Percentiles rank a stretch among this genome's conserved stretches.
These are phyloP conservation scores for Dryobotodes eremita DNA, from an alignment of 2,888 invertebrate genomes.

Conservation along the genomic window DNA sequence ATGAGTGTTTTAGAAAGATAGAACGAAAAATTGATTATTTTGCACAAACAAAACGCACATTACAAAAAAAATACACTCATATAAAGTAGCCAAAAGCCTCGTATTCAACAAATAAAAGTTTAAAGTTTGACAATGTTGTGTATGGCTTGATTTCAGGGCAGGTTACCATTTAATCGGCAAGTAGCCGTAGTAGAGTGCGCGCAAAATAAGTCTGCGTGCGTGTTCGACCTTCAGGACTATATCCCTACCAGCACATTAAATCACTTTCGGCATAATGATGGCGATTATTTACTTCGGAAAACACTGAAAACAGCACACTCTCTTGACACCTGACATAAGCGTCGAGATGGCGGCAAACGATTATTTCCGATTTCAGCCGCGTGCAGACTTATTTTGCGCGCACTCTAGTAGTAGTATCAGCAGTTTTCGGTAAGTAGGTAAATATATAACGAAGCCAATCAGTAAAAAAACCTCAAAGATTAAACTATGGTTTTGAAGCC, in stretches of 20 bases:
- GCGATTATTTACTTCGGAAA: no score
- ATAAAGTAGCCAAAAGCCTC: background rate
- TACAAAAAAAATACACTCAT: background rate
- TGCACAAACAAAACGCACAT: background rate
- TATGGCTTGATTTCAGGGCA: background rate
- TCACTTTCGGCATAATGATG: no score
- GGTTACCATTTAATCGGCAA: background rate
- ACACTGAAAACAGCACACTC: no score
- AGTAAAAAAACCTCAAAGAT: background rate
- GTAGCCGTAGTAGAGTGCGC: background rate
- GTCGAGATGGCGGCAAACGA: no score
- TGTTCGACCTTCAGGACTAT: no score
- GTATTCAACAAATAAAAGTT: background rate
- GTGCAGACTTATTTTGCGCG: no score
- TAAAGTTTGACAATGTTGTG: background rate
- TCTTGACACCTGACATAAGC: no score
- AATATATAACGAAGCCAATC: conserved; percentile 1
- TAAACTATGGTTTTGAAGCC: background rate
- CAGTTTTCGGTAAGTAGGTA: background rate
- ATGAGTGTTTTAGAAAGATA: background rate
- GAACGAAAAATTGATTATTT: background rate
- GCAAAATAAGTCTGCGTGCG: no score
- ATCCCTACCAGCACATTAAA: no score
- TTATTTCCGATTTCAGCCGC: no score
- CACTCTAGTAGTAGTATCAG: no score